A percentile compares a stretch with the other conserved stretches of the same genome.
These are phyloP conservation scores for Platyscapa corneri DNA, from an alignment of 1,140 invertebrate species.

Conservation along the genomic window DNA sequence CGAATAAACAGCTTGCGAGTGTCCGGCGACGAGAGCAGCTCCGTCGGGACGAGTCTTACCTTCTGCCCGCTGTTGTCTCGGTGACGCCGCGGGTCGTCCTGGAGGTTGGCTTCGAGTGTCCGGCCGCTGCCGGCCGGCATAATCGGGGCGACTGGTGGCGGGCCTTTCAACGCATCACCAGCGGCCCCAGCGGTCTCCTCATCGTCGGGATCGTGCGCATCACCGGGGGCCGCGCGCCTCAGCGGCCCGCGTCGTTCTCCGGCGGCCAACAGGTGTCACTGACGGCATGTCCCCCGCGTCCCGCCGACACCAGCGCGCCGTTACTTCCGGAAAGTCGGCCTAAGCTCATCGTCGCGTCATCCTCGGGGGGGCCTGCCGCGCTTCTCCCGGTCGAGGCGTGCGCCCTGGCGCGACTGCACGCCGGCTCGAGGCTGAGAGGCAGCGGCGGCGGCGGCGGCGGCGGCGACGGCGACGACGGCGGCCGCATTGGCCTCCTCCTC, in stretches of 20 bases:
- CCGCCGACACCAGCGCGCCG: neutral
- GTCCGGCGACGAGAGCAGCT: no score
- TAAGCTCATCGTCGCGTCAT: neutral
- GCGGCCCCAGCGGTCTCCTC: neutral
- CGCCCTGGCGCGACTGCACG: conserved; percentile 32
- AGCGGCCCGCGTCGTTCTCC: neutral
- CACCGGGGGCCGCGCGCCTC: neutral
- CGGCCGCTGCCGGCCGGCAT: conserved; percentile 1
- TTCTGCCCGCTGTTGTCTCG: neutral
- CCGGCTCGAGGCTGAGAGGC: neutral
- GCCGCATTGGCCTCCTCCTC: conserved; percentile 15
- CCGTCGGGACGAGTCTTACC: no score
- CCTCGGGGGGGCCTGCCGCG: neutral
- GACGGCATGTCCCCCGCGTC: conserved; percentile 34
- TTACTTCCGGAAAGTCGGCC: neutral
- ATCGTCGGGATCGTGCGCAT: conserved; percentile 1
- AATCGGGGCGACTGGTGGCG: neutral
- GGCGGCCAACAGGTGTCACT: conserved; percentile 61
- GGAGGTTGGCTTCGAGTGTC: neutral
- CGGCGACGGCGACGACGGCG: conserved; percentile 7
- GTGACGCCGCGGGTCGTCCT: neutral
- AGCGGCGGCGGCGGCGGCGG: conserved; percentile 7
- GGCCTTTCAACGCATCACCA: no score
- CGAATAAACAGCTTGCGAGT: no score
- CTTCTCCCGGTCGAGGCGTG: conserved; percentile 19